Base-by-base conservation (phyloP, 2,113 vertebrate species). In the Misgurnus mizolepis region DNA sequence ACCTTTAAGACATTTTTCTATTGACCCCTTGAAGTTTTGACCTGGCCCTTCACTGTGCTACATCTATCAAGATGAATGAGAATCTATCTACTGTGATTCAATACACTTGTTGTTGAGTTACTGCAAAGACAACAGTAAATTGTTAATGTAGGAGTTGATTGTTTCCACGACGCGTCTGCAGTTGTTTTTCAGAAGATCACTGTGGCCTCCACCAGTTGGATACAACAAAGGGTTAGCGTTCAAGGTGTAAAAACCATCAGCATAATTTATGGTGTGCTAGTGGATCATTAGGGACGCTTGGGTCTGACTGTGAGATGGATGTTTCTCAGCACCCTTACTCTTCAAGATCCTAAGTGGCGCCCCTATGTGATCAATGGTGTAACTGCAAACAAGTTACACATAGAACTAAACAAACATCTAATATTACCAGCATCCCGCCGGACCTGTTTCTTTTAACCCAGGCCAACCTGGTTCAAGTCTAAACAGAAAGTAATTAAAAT, bases 401-500 rank as follows among this genome's bases (percentile, higher is more conserved):
- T 62, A 65, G 1, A 6, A 12, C 56, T 69, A 84, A 79, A 86
- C 69, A 68, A 81, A 82, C 79, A 82, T 85, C 83, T 87, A 85
- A 87, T 88, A 88, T 87, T 85, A 87, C 86, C 86, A 85, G 87
- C 87, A 87, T 86, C 75, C 74, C 62, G 43, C 45, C 45, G 67
- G 15, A 68, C 58, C 1, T 81, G 79, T 80, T 88, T 80, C 55
- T 88, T 87, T 86, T 71, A 86, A 89, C 88, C 88, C 83, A 82
- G 85, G 83, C 81, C 87, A 88, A 85, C 80, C 74, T 89, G 90
- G 88, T 91, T 90, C 88, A 90, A 89, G 89, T 91, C 89, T 92
- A 90, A 92, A 92, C 91, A 89, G 89, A 84, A 93, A 88, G 89
- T 91, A 93, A 94, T 94, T 94, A 94, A 94, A 92, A 88, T 85